Conservation (phyloP, 2,113 vertebrate species). For the Zeus faber region DNA sequence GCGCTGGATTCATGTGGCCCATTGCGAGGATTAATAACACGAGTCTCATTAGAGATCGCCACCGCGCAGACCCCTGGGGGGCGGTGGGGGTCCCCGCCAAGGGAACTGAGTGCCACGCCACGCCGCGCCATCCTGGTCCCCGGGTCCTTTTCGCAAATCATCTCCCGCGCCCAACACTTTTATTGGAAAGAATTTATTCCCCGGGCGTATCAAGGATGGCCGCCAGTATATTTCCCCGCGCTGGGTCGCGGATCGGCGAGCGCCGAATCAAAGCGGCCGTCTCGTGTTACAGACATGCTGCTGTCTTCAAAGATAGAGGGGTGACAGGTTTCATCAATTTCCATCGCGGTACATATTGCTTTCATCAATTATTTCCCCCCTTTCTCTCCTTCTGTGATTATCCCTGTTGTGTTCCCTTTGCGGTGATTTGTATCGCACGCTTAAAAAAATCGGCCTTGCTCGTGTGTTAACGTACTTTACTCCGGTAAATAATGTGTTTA, state of each 20-base stretch:
- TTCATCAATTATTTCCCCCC: constrained; percentile 53
- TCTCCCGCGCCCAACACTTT: constrained; percentile 62
- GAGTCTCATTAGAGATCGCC: constrained; percentile 73
- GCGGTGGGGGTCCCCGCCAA: constrained; percentile 71
- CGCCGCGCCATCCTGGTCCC: constrained; percentile 41
- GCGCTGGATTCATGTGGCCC: constrained; percentile 68
- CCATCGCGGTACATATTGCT: constrained; percentile 57
- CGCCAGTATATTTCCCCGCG: constrained; percentile 62
- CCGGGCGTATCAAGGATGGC: constrained; percentile 67
- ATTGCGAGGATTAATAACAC: constrained; percentile 75
- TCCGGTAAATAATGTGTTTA: background rate
- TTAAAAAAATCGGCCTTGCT: background rate
- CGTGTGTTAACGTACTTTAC: no score
- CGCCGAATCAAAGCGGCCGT: constrained; percentile 55
- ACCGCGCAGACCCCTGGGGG: constrained; percentile 58
- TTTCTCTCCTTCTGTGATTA: constrained; percentile 24
- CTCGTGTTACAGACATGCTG: constrained; percentile 67
- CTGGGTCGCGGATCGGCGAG: constrained; percentile 33
- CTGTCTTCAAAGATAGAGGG: constrained; percentile 67
- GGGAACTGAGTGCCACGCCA: constrained; percentile 50
- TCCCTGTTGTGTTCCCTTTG: constrained; percentile 17
- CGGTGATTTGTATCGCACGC: constrained; percentile 35
- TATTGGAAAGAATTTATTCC: constrained; percentile 74
- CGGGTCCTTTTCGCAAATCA: constrained; percentile 67
- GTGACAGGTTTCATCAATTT: constrained; percentile 69